Percentiles rank a stretch among this genome's conserved stretches.
Conservation (phyloP, 2,888 invertebrate species). For the Neuroscelio doddi region DNA sequence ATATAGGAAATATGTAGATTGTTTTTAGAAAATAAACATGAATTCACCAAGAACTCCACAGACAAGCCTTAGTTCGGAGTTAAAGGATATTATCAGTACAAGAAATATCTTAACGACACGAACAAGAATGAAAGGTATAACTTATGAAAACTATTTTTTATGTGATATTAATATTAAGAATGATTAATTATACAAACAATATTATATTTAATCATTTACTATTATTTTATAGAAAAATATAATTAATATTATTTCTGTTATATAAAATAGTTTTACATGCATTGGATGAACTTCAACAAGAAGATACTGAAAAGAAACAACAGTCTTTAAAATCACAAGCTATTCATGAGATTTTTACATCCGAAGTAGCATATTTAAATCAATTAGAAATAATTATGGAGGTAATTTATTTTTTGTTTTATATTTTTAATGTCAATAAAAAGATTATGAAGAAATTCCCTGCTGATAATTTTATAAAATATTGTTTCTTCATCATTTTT, state of each 20-base stretch:
- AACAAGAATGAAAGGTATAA: slow-evolving; percentile 76
- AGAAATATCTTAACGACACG: slow-evolving; percentile 78
- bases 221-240: slow-evolving; percentile 2
- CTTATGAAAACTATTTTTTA: too few relatives aligned
- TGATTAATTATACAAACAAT: slow-evolving; percentile 13
- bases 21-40: slow-evolving; percentile 40
- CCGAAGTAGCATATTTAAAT: slow-evolving; percentile 80
- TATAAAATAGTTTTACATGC: slow-evolving; percentile 74
- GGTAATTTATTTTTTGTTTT: slow-evolving; percentile 57
- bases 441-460: background rate
- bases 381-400: slow-evolving; percentile 79
- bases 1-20: too few relatives aligned
- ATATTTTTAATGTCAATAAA: background rate
- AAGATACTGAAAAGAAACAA: slow-evolving; percentile 61
- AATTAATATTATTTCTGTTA: slow-evolving; percentile 15
- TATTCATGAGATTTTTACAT: slow-evolving; percentile 79
- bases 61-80: slow-evolving; percentile 74
- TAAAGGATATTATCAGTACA: slow-evolving; percentile 76
- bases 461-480: too few relatives aligned
- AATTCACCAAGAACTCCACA: slow-evolving; percentile 76
- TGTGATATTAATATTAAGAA: slow-evolving; percentile 6
- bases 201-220: too few relatives aligned
- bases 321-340: slow-evolving; percentile 73
- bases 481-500: too few relatives aligned
- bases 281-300: slow-evolving; percentile 72